These are phyloP conservation scores for Drosophila ercepeae DNA, from an alignment of 1,140 invertebrate genomes.

Conservation along the genomic window DNA sequence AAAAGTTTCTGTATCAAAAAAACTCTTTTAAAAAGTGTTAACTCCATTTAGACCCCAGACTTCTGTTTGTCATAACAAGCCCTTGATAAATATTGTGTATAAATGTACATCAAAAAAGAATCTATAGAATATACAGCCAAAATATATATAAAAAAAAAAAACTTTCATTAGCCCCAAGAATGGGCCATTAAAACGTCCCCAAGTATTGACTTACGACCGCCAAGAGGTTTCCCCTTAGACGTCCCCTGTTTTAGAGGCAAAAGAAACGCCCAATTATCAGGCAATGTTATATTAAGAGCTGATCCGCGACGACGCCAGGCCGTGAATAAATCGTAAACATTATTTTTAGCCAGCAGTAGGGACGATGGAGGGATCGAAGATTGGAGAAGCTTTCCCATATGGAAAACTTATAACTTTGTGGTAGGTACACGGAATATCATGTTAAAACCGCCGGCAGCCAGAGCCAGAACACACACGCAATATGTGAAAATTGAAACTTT, in stretches of 20 bases:
- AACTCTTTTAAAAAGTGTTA: too few species aligned
- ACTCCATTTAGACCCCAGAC: too few species aligned
- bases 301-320: conserved; percentile 32
- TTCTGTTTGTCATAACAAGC: too few species aligned
- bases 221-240: conserved; percentile 19
- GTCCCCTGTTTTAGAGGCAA: not conserved
- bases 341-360: conserved; percentile 60
- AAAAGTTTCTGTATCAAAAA: too few species aligned
- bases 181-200: conserved; percentile 73
- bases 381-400: conserved; percentile 18
- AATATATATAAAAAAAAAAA: conserved; percentile 49
- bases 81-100: conserved; percentile 53
- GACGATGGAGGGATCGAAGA: not conserved
- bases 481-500: conserved; percentile 65
- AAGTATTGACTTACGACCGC: conserved; percentile 76
- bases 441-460: not conserved
- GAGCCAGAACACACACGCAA: conserved; percentile 31
- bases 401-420: not conserved
- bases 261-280: conserved; percentile 53
- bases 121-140: conserved; percentile 2
- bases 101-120: too few species aligned
- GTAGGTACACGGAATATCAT: not conserved
- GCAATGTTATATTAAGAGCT: conserved; percentile 31
- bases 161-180: conserved; percentile 70
- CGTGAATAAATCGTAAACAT: conserved; percentile 68